Conservation (phyloP, 2,113 vertebrate species). For the Circaetus cinerascens region DNA sequence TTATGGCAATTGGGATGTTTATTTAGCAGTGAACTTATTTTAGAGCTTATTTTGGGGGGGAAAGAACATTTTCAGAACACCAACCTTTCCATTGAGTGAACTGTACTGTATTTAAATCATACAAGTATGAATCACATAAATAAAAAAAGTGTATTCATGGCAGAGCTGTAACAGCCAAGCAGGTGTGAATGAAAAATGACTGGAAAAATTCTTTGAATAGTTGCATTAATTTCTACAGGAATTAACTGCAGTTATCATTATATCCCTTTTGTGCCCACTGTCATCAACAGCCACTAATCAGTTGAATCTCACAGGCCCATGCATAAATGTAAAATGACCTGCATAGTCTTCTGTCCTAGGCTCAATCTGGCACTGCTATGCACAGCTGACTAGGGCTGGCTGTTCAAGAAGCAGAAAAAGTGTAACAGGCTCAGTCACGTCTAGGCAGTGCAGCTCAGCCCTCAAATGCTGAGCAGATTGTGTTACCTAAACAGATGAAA, state of each 20-base stretch:
- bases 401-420: background rate
- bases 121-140: background rate
- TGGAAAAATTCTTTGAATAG: background rate
- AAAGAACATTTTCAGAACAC: background rate
- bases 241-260: background rate
- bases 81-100: background rate
- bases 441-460: background rate
- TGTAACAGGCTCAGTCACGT: background rate
- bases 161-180: background rate
- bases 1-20: background rate
- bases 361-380: background rate
- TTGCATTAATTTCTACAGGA: conserved; percentile 24
- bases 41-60: background rate
- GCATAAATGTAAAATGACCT: background rate
- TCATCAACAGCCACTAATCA: background rate
- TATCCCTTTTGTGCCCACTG: background rate
- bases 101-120: background rate
- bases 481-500: background rate
- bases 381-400: background rate
- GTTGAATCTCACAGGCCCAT: background rate
- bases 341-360: background rate
- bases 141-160: background rate
- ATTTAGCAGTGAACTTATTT: background rate
- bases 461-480: background rate
- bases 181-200: background rate